These are phyloP conservation scores for Protophormia terraenovae DNA, from an alignment of 2,888 invertebrate genomes.

Conservation along the genomic window DNA sequence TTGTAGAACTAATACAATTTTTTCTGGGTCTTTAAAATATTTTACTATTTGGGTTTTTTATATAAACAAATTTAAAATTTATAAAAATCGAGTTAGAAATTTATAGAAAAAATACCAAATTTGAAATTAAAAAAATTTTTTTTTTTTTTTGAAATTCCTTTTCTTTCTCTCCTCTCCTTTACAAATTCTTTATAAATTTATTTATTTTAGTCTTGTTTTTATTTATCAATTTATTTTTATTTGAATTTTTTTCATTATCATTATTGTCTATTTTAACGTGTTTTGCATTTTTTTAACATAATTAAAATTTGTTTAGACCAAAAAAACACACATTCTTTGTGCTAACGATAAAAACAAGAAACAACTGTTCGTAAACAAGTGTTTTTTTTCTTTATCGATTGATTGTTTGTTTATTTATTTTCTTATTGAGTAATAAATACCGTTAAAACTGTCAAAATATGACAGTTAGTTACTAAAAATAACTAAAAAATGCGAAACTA, in stretches of 20 bases:
- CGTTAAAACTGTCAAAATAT: conserved; percentile 45
- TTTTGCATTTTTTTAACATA: conserved; percentile 48
- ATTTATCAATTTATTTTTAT: not conserved
- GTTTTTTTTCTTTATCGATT: conserved; percentile 23
- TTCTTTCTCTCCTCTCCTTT: not conserved
- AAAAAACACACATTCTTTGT: conserved; percentile 10
- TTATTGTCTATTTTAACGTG: conserved; percentile 24
- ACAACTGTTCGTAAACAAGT: conserved; percentile 8
- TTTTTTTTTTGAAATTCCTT: no score
- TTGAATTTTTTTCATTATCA: not conserved
- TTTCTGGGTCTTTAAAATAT: no score
- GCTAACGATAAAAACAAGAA: no score
- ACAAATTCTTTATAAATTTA: not conserved
- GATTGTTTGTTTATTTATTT: conserved; percentile 4
- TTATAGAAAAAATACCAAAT: no score
- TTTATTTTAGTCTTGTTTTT: not conserved
- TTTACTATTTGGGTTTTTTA: no score
- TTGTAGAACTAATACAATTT: no score
- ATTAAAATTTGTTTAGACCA: conserved; percentile 16
- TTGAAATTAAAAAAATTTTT: no score
- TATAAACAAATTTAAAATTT: no score
- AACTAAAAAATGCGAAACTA: not conserved
- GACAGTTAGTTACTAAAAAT: conserved; percentile 32
- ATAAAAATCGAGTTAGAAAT: no score
- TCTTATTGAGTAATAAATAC: conserved; percentile 31